These are phyloP conservation scores for Greenwoodochromis staneri DNA, from an alignment of 2,113 vertebrate species.

Conservation along the genomic window DNA sequence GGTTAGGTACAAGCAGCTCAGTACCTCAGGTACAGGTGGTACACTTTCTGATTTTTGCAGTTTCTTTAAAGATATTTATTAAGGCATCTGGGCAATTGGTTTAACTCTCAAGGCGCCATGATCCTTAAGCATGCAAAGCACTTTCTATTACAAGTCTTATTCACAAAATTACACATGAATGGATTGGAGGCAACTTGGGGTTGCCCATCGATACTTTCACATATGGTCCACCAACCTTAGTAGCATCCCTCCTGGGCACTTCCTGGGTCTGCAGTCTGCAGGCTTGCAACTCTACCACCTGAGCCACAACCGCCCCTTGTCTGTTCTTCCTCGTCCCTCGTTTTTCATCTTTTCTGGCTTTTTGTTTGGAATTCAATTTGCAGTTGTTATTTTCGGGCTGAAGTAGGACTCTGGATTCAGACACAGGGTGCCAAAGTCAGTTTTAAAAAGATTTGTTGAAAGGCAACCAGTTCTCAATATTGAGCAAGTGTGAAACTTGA, in stretches of 20 bases:
- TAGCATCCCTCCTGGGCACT: neutral
- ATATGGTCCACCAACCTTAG: neutral
- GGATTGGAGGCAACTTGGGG: neutral
- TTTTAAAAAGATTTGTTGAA: neutral
- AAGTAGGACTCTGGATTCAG: neutral
- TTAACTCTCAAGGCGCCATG: neutral
- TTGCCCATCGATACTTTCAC: neutral
- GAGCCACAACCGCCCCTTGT: neutral
- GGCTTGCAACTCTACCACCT: neutral
- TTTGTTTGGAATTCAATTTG: neutral
- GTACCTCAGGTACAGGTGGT: rapidly evolving
- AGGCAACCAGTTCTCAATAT: neutral
- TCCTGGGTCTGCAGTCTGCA: neutral
- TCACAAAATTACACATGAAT: neutral
- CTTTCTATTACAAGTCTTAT: neutral
- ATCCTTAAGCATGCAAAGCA: neutral
- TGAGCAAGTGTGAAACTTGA: neutral
- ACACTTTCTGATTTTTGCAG: rapidly evolving
- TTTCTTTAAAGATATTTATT: neutral
- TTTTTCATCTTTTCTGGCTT: neutral
- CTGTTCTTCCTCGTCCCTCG: neutral
- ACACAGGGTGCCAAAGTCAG: rapidly evolving
- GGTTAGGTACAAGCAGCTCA: neutral
- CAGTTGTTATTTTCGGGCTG: rapidly evolving
- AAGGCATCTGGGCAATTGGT: rapidly evolving